These are phyloP conservation scores for Eptatretus burgeri DNA, from an alignment of 2,113 vertebrate genomes.

Conservation along the genomic window DNA sequence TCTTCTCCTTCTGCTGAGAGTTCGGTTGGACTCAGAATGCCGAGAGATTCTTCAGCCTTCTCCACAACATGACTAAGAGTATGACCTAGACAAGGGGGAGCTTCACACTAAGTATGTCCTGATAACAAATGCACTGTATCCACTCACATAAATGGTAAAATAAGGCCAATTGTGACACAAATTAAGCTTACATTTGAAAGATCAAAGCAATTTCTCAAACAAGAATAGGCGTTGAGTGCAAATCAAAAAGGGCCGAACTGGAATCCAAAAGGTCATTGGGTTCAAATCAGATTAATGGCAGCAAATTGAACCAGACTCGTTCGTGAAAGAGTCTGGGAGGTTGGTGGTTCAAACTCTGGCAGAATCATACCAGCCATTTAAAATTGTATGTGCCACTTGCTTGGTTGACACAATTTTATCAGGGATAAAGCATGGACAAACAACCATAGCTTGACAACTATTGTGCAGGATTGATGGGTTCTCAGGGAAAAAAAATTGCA, in stretches of 20 bases:
- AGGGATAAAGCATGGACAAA: background rate
- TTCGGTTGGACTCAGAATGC: slow-evolving; percentile 53
- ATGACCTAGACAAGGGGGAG: slow-evolving; percentile 29
- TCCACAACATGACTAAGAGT: slow-evolving; percentile 77
- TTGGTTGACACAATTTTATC: background rate
- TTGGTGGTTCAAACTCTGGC: too few species aligned
- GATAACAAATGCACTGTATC: background rate
- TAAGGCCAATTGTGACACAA: background rate
- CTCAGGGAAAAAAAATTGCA: background rate
- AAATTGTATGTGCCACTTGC: background rate
- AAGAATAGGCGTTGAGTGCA: background rate
- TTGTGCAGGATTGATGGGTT: background rate
- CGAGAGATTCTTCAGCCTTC: slow-evolving; percentile 68
- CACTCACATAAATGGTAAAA: background rate
- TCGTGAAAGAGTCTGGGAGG: too few species aligned
- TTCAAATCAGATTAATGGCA: too few species aligned
- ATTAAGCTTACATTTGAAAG: background rate
- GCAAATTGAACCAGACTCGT: too few species aligned
- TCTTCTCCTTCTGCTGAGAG: slow-evolving; percentile 20
- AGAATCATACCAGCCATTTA: too few species aligned
- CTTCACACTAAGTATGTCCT: background rate
- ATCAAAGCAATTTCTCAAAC: background rate
- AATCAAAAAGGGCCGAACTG: background rate
- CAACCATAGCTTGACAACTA: background rate
- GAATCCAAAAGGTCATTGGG: too few species aligned